Base-by-base conservation (phyloP, 1,140 invertebrate genomes). In the Lepidostoma basale region DNA sequence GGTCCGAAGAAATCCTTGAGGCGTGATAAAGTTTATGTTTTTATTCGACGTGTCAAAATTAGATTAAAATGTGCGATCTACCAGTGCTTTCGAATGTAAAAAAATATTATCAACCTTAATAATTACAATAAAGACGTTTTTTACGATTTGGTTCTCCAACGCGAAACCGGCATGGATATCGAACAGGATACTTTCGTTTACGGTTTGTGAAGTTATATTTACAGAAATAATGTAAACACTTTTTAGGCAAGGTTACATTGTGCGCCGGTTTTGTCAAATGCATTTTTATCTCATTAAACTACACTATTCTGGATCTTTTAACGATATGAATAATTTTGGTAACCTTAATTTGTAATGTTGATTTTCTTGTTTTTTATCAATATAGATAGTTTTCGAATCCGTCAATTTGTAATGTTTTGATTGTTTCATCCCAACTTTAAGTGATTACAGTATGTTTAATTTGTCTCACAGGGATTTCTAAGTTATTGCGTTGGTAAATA, bases 181-280 rank as follows among this genome's bases (percentile, higher is more conserved):
- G 62, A 63, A 18, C 62, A 63, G 28, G 62, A 63, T 44, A 63
- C 36, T 49, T 63, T 63, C 62, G 52, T 63, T 49, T 63, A 49
- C 36, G 62, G 62, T 63, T 33, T 33, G 62, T 59, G 10, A 18
- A 22, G 23, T 6, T 25, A 30, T 56, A 30, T 8, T 0, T 56
- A 3, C 1, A 14, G n/a, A 45, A 14, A 14, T 45, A n/a, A 3
- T 10, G 9, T 45, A 45, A 36, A 36, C 5, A 36, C 10, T 36
- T 16, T 1, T 45, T 20, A n/a, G 6, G 8, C n/a, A 45, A 3
- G n/a, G 8, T 45, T 14, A 45, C 8, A 56, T 30, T 30, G 22
- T 20, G 52, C 12, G 14, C 52, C 52, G 52, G 52, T 16, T 56
- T 45, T 3, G 16, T 16, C 42, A 45, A n/a, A n/a, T n/a, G n/a